Percentiles rank a stretch among this genome's conserved stretches.
Conservation (phyloP, 2,888 invertebrate genomes). For the Teleiodes luculella region DNA sequence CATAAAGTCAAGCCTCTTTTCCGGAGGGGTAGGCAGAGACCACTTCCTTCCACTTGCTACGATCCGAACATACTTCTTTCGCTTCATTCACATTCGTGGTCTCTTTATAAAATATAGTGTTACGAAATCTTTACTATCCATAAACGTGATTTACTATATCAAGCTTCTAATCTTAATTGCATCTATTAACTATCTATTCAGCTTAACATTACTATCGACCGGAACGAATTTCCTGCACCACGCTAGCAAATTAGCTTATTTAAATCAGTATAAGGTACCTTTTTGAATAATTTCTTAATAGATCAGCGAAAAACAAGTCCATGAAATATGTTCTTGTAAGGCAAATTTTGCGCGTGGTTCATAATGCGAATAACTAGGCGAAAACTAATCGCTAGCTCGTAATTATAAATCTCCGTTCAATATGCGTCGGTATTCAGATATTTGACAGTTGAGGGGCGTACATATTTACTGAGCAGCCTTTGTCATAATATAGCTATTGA, state of each 20-base stretch:
- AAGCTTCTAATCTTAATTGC: constrained; percentile 9
- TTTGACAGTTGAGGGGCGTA: neutral
- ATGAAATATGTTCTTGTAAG: constrained; percentile 31
- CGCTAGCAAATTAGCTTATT: constrained; percentile 10
- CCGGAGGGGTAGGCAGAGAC: too few species aligned
- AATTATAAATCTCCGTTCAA: constrained; percentile 32
- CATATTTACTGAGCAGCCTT: neutral
- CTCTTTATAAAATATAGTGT: neutral
- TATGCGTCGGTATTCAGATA: neutral
- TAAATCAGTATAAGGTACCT: constrained; percentile 4
- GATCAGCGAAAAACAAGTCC: constrained; percentile 25
- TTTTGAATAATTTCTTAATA: constrained; percentile 20
- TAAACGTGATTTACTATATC: neutral
- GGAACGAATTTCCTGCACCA: constrained; percentile 11
- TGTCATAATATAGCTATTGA: too few species aligned
- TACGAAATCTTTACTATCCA: neutral
- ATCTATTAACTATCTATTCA: neutral
- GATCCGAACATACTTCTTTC: too few species aligned
- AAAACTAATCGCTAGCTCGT: constrained; percentile 39
- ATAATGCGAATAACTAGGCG: constrained; percentile 31
- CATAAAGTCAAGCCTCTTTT: too few species aligned
- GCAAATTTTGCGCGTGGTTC: constrained; percentile 34
- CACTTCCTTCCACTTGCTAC: too few species aligned
- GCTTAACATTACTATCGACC: neutral
- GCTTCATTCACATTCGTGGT: too few species aligned